A percentile compares a stretch with the other conserved stretches of the same genome.
These are phyloP conservation scores for Phymatocera aterrima DNA, from an alignment of 2,888 invertebrate genomes.

Conservation along the genomic window DNA sequence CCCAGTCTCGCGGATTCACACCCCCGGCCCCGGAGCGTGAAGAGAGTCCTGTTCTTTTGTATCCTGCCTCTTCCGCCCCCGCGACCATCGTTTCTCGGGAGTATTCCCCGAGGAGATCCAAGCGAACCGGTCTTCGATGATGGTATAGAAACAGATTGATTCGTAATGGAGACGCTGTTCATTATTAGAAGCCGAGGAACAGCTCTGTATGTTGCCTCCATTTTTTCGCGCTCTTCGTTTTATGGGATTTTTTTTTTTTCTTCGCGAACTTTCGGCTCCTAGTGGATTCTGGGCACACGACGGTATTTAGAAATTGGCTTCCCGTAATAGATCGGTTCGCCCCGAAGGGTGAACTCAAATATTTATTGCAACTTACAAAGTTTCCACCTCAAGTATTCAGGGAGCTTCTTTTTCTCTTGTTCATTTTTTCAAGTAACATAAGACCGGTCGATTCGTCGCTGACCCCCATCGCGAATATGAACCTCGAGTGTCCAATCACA, in stretches of 20 bases:
- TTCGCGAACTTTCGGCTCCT: background rate
- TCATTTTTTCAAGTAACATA: conserved; percentile 67
- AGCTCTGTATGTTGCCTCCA: no score
- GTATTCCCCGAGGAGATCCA: no score
- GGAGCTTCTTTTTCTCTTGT: no score
- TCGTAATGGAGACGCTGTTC: no score
- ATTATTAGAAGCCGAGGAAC: no score
- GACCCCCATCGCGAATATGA: background rate
- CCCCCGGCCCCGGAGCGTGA: background rate
- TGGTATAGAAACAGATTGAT: no score
- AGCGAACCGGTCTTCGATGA: no score
- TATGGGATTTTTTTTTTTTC: no score
- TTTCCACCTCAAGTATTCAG: conserved; percentile 66
- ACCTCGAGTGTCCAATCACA: background rate
- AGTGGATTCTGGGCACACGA: conserved; percentile 10
- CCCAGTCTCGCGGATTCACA: background rate
- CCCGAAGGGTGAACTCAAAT: conserved; percentile 63
- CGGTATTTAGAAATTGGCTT: conserved; percentile 1
- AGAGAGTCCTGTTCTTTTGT: background rate
- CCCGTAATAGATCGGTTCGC: background rate
- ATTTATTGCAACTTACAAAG: conserved; percentile 72
- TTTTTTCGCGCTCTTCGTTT: no score
- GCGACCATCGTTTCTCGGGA: background rate
- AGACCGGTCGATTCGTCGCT: conserved; percentile 43
- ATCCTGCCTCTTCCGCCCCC: no score